Conservation (phyloP, 2,113 vertebrate genomes). For the Cyanistes caeruleus region DNA sequence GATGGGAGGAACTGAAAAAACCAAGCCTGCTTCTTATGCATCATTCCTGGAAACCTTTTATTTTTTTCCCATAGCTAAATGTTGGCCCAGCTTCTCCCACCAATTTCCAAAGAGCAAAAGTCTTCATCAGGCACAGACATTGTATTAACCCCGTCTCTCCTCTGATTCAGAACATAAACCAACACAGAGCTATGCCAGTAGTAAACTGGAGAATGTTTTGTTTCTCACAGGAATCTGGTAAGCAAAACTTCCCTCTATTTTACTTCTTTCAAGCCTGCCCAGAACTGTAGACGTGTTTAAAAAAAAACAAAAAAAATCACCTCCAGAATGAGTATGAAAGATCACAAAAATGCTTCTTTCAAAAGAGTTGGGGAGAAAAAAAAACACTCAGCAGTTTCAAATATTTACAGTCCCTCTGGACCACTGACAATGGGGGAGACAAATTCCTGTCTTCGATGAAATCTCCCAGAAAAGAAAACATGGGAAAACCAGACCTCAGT, state of each 20-base stretch:
- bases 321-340: neutral
- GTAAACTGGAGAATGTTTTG: accelerated
- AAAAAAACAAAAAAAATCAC: neutral
- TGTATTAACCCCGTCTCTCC: neutral
- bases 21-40: accelerated
- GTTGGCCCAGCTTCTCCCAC: neutral
- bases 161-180: neutral
- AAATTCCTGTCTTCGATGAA: neutral
- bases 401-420: neutral
- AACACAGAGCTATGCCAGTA: neutral
- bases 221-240: neutral
- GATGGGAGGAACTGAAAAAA: neutral
- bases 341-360: neutral
- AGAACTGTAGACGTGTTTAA: neutral
- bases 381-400: neutral
- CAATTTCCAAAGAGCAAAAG: neutral
- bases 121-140: neutral
- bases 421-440: neutral
- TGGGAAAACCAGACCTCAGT: neutral
- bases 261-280: neutral
- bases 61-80: neutral
- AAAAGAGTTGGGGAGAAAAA: accelerated
- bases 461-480: neutral
- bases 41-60: neutral
- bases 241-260: neutral